Conservation (phyloP, 2,888 invertebrate species). For the Nebria salina region DNA sequence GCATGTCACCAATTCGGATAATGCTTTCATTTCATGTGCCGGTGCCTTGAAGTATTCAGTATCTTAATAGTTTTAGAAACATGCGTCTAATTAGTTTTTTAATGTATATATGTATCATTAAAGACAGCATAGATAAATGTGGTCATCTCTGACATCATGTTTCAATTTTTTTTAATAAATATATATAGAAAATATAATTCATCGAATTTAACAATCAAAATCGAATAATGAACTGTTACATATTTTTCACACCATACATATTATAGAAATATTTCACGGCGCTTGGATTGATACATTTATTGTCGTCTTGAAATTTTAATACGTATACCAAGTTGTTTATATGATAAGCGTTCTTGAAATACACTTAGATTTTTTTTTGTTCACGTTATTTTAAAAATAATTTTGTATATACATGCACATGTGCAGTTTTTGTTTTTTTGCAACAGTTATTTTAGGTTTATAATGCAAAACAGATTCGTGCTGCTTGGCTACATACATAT, state of each 20-base stretch:
- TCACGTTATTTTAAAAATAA: background rate
- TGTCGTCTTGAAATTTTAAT: background rate
- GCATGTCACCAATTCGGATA: constrained; percentile 26
- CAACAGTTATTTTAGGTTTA: constrained; percentile 4
- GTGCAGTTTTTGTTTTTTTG: background rate
- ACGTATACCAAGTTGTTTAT: background rate
- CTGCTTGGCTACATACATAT: background rate
- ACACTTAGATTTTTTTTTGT: background rate
- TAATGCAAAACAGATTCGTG: constrained; percentile 9
- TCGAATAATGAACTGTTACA: too few species aligned
- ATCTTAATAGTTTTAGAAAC: background rate
- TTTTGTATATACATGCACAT: background rate
- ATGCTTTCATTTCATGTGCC: background rate
- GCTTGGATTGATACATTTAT: background rate
- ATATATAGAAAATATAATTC: background rate
- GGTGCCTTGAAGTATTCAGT: background rate
- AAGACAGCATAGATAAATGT: background rate
- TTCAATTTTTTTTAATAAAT: background rate
- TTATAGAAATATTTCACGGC: background rate
- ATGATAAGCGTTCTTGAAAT: background rate
- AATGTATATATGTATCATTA: background rate
- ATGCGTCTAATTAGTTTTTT: background rate
- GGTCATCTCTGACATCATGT: background rate
- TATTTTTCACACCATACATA: background rate
- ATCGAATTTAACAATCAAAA: background rate